Conservation (phyloP, 2,888 invertebrate species). For the Gisinianus flammeolus region DNA sequence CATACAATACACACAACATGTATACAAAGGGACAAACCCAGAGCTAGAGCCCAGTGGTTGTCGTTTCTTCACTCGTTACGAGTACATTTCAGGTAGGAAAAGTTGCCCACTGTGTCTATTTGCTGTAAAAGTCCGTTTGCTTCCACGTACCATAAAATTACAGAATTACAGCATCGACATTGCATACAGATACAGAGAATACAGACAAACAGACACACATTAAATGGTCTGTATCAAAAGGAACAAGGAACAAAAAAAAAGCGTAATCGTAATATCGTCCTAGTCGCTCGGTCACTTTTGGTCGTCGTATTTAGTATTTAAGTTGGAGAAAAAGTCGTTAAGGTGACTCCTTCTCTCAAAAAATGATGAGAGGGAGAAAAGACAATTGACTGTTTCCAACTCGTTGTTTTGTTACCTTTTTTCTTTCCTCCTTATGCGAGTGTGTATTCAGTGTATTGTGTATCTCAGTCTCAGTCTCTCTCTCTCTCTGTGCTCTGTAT, state of each 20-base stretch:
- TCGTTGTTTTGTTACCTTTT: constrained; percentile 16
- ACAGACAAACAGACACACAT: neutral
- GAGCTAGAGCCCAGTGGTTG: neutral
- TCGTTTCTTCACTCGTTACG: neutral
- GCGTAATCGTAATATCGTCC: neutral
- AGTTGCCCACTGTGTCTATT: neutral
- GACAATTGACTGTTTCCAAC: constrained; percentile 26
- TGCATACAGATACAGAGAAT: neutral
- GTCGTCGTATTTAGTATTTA: constrained; percentile 10
- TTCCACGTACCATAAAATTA: neutral
- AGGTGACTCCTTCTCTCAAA: neutral
- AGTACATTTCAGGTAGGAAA: neutral
- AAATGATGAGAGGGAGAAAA: constrained; percentile 9
- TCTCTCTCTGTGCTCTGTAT: neutral
- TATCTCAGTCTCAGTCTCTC: neutral
- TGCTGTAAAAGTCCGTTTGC: neutral
- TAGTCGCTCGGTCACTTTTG: neutral
- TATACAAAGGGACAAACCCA: constrained; percentile 2
- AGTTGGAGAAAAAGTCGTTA: neutral
- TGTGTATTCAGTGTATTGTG: neutral
- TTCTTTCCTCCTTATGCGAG: neutral
- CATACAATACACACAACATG: neutral
- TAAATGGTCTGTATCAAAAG: neutral
- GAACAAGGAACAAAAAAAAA: too few relatives aligned
- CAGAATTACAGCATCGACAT: neutral